Conservation (phyloP, 2,888 invertebrate genomes). For the Cheilosia vernalis region DNA sequence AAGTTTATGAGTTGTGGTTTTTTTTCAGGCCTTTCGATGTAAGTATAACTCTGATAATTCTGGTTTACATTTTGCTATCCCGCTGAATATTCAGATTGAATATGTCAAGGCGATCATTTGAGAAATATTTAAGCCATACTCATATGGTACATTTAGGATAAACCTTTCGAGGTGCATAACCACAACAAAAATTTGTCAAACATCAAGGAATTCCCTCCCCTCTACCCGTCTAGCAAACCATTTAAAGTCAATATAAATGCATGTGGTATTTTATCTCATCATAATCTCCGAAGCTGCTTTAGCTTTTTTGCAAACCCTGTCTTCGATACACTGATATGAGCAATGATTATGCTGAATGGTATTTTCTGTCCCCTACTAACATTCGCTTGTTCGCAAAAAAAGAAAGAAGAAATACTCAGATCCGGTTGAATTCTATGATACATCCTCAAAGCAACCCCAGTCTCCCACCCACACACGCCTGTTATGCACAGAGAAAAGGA, state of each 20-base stretch:
- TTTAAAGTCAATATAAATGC: slow-evolving; percentile 27
- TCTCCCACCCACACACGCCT: slow-evolving; percentile 21
- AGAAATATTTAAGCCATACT: too few species aligned
- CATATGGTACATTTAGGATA: too few species aligned
- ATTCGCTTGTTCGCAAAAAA: slow-evolving; percentile 31
- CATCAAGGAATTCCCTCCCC: not conserved
- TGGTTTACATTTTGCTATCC: too few species aligned
- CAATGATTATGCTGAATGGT: slow-evolving; percentile 56
- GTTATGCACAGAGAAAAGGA: slow-evolving; percentile 40
- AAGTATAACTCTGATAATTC: too few species aligned
- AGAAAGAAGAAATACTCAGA: slow-evolving; percentile 31
- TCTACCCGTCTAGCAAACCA: not conserved
- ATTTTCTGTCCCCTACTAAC: slow-evolving; percentile 28
- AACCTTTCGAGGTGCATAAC: too few species aligned
- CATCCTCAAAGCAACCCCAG: slow-evolving; percentile 30
- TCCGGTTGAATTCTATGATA: slow-evolving; percentile 48
- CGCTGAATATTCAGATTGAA: too few species aligned
- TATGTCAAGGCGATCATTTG: too few species aligned
- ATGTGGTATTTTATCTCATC: slow-evolving; percentile 22
- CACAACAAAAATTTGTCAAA: too few species aligned
- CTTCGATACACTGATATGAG: slow-evolving; percentile 57
- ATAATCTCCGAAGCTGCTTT: slow-evolving; percentile 39
- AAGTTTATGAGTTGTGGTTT: too few species aligned
- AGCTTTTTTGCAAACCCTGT: slow-evolving; percentile 26
- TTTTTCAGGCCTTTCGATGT: too few species aligned